These are phyloP conservation scores for Candidula unifasciata DNA, from an alignment of 2,888 invertebrate genomes.

Conservation along the genomic window DNA sequence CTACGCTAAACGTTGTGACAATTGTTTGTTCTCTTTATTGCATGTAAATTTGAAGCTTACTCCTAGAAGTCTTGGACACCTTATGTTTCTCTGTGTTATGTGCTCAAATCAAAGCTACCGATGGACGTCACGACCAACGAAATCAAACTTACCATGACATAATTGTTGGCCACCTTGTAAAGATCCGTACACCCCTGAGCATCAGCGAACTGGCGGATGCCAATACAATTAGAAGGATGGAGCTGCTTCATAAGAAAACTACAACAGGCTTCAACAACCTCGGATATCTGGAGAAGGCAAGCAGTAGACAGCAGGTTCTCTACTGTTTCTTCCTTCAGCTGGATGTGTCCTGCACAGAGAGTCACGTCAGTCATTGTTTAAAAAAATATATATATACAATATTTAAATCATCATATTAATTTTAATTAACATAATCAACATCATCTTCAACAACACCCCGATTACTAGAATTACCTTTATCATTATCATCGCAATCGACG, in stretches of 20 bases:
- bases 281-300: constrained; percentile 88
- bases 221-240: constrained; percentile 95
- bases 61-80: not conserved
- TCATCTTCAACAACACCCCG: too few relatives aligned
- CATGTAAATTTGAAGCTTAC: too few relatives aligned
- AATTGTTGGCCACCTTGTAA: constrained; percentile 88
- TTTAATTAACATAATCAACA: too few relatives aligned
- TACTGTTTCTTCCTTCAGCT: constrained; percentile 92
- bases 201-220: constrained; percentile 94
- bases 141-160: constrained; percentile 84
- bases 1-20: too few relatives aligned
- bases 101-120: not conserved
- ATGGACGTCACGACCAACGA: too few relatives aligned
- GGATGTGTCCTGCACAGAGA: constrained; percentile 81
- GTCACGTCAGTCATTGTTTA: not conserved
- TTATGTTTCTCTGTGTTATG: not conserved
- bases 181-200: constrained; percentile 89
- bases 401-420: not conserved
- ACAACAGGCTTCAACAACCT: constrained; percentile 93
- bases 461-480: too few relatives aligned
- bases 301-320: constrained; percentile 91
- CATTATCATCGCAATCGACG: too few relatives aligned
- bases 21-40: too few relatives aligned
- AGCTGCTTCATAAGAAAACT: constrained; percentile 92
- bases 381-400: not conserved